Conservation (phyloP, 1,140 invertebrate genomes). For the Pectinophora gossypiella region DNA sequence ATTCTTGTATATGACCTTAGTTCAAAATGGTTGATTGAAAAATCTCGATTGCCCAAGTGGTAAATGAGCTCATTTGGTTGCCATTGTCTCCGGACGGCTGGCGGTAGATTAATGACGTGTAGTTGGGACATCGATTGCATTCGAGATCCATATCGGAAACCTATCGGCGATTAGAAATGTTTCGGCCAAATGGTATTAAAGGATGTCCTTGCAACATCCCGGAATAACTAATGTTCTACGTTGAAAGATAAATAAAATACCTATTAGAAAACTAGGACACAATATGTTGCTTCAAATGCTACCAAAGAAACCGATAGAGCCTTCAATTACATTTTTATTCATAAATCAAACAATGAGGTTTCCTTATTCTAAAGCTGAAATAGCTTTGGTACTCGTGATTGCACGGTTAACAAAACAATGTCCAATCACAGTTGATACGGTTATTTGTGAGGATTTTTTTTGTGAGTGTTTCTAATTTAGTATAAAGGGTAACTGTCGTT, state of each 20-base stretch:
- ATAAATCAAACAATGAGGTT: no score
- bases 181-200: no score
- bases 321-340: no score
- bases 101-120: constrained; percentile 36
- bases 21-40: constrained; percentile 12
- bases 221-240: no score
- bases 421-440: constrained; percentile 18
- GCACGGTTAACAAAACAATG: constrained; percentile 41
- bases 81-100: constrained; percentile 28
- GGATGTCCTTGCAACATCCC: no score
- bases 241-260: no score
- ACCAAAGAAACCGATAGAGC: no score
- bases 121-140: constrained; percentile 6
- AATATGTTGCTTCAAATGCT: no score
- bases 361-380: constrained; percentile 12
- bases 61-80: constrained; percentile 47
- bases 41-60: constrained; percentile 32
- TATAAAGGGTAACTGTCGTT: constrained; percentile 29
- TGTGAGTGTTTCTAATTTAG: constrained; percentile 18
- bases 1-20: no score
- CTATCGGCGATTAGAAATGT: constrained; percentile 30
- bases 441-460: constrained; percentile 23
- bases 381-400: constrained; percentile 38
- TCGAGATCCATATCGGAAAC: constrained; percentile 38
- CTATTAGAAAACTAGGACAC: no score